Evolutionary conservation across 2,113 vertebrate genomes (phyloP).

Genomic region (Pluvianellus socialis): DNA sequence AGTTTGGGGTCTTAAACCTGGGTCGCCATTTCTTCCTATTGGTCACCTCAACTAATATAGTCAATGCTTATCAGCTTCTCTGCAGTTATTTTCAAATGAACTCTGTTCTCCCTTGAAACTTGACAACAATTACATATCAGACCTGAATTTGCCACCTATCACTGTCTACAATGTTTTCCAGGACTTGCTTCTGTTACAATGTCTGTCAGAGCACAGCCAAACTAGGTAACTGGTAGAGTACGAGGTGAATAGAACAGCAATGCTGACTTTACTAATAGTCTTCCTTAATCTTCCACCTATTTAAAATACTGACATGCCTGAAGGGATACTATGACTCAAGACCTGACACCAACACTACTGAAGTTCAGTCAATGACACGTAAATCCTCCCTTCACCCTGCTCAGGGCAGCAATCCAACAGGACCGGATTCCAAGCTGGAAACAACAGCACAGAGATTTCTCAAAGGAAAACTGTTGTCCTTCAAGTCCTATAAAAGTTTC

Average conservation of each 20-base stretch:
- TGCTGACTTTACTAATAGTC: background rate
- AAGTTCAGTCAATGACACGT: accelerated
- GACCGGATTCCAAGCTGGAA: background rate
- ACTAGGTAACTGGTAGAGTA: background rate
- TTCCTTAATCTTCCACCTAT: background rate
- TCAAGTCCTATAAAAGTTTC: background rate
- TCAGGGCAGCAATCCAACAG: background rate
- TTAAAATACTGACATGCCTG: background rate
- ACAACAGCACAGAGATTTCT: background rate
- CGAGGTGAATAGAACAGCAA: background rate
- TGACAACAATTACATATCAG: background rate
- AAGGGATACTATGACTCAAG: background rate
- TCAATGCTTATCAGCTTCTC: background rate
- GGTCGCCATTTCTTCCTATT: background rate
- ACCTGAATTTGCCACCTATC: background rate
- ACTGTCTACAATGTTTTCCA: background rate
- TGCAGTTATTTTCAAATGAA: background rate
- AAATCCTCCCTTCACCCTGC: background rate
- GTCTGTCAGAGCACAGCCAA: background rate
- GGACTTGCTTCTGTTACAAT: background rate
- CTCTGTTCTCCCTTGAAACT: background rate
- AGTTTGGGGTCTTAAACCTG: background rate
- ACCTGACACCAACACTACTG: background rate
- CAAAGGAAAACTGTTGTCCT: background rate
- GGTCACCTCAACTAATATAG: background rate